These are phyloP conservation scores for Numenius arquata DNA, from an alignment of 2,113 vertebrate genomes.

Conservation along the genomic window DNA sequence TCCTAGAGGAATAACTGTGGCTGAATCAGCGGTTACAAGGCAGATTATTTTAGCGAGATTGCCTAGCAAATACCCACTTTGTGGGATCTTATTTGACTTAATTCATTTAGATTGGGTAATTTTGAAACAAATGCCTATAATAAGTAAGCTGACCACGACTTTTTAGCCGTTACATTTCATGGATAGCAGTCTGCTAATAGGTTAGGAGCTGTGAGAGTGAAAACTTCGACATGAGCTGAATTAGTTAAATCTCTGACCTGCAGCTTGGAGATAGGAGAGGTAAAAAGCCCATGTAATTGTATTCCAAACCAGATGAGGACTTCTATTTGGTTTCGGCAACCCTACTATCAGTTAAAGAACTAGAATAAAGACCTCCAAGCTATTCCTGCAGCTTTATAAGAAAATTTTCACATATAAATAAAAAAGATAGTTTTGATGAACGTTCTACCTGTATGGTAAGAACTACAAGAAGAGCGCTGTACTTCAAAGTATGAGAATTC, in stretches of 20 bases:
- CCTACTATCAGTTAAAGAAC: not conserved
- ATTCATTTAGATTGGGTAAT: not conserved
- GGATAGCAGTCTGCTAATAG: not conserved
- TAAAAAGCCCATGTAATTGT: not conserved
- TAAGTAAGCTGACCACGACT: not conserved
- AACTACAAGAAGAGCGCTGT: not conserved
- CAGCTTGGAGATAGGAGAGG: not conserved
- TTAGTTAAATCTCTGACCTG: not conserved
- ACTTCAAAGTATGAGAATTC: not conserved
- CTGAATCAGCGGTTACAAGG: not conserved
- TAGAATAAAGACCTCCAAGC: not conserved
- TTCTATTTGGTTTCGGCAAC: not conserved
- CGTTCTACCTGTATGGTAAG: not conserved
- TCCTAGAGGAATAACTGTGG: not conserved
- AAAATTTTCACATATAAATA: not conserved
- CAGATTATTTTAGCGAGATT: slow-evolving; percentile 6
- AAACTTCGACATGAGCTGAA: not conserved
- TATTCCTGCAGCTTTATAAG: not conserved
- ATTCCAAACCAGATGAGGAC: not conserved
- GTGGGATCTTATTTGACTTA: not conserved
- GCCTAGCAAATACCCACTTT: not conserved
- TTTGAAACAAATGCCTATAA: slow-evolving; percentile 24
- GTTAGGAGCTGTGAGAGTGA: not conserved
- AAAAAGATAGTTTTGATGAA: not conserved
- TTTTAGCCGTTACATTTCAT: not conserved